Percentiles rank a stretch among this genome's conserved stretches.
Conservation (phyloP, 1,140 invertebrate species). For the Zophobas atratus region DNA sequence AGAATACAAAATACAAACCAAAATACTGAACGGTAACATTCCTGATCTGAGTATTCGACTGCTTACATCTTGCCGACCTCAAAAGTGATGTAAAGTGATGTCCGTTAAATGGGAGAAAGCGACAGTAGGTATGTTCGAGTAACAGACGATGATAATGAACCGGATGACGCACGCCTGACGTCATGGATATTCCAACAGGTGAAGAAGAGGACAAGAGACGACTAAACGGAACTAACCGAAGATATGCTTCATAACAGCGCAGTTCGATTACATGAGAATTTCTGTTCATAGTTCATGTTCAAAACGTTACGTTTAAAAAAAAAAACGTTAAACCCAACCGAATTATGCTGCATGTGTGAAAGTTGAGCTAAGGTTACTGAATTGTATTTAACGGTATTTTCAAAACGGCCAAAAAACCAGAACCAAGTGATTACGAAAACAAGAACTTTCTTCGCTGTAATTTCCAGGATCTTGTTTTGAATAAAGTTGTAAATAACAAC, state of each 20-base stretch:
- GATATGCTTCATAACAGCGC: background rate
- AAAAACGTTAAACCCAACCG: too few relatives aligned
- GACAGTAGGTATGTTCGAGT: background rate
- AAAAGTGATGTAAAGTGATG: constrained; percentile 7
- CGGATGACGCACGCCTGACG: constrained; percentile 42
- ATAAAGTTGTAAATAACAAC: constrained; percentile 31
- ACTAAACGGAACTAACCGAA: constrained; percentile 15
- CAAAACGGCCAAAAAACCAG: constrained; percentile 10
- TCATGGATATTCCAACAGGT: constrained; percentile 48
- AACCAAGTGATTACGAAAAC: background rate
- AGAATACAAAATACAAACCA: background rate
- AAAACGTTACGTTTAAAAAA: too few relatives aligned
- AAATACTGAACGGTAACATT: background rate
- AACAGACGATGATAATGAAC: constrained; percentile 16
- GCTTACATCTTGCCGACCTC: background rate
- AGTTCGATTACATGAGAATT: background rate
- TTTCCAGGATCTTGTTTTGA: constrained; percentile 29
- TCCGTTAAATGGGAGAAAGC: constrained; percentile 35
- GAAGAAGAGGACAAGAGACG: constrained; percentile 26
- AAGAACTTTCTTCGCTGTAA: constrained; percentile 15
- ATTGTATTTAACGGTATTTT: background rate
- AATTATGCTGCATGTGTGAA: too few relatives aligned
- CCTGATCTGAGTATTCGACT: constrained; percentile 1
- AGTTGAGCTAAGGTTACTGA: too few relatives aligned
- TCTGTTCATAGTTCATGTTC: background rate